Evolutionary conservation across 2,113 vertebrate species (phyloP), one percentile per base, ranked within the genome.

Genomic region (Fulmarus glacialis): DNA sequence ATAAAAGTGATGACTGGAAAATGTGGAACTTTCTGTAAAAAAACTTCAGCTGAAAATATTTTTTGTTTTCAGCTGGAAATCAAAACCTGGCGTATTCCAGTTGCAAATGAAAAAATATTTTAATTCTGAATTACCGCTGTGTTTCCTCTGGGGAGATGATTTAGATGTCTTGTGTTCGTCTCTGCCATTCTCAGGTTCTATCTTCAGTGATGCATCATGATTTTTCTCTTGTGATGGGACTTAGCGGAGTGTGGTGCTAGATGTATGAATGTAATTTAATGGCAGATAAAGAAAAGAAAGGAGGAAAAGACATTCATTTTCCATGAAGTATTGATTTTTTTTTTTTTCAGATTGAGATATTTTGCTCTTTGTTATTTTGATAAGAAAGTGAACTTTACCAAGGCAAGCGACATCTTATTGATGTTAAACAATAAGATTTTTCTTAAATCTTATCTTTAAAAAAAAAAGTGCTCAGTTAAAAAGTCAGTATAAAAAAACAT

Each of bases 281-380:
- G 71, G 72, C 55, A 95, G 75, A 83, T 71, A 95, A 82, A 90
- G 66, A 88, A 95, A 53, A 92, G 50, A 80, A 86, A 74, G 59
- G 22, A 88, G 43, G 42, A 72, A 81, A 70, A 81, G n/a, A 36
- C 34, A 45, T 87, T 83, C 4, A 36, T 92, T 96, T 91, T 67
- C 64, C 3, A 3, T 89, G 36, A 94, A 59, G 38, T 63, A 83
- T 32, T 56, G 53, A 48, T 43, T 24, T 20, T 19, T 47, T 73
- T 73, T 81, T 81, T 90, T 82, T 73, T 29, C 27, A 36, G 42
- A 40, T 21, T 67, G 42, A 84, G 42, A 40, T 50, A 23, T 70
- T 81, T 84, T 36, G 17, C 9, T 60, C 6, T 85, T 73, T 66
- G 6, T 70, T 87, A 81, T 84, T 96, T 74, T 55, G 40, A 48